Percentiles rank a stretch among this genome's conserved stretches.
Evolutionary conservation across 2,888 invertebrate species (phyloP).

Genomic region (Pyrgus malvae): DNA sequence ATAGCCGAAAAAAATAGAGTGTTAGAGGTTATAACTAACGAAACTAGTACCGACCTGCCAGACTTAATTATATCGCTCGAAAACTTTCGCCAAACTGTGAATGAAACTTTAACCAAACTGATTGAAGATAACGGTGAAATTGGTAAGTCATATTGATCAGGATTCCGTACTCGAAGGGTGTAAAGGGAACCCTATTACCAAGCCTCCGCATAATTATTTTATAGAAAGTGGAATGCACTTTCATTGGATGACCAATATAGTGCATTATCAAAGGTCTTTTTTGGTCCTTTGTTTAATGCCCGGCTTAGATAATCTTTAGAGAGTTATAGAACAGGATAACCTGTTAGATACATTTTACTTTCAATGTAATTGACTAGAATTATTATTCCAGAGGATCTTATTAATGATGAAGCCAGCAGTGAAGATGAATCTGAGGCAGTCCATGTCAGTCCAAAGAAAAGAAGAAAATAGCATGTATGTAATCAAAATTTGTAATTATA

Average conservation of each 20-base stretch:
- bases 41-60: constrained; percentile 42
- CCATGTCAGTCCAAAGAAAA: constrained; percentile 49
- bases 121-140: constrained; percentile 50
- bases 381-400: constrained; percentile 28
- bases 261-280: no score
- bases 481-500: background rate
- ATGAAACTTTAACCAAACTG: constrained; percentile 54
- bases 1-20: constrained; percentile 44
- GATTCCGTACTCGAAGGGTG: no score
- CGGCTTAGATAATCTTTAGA: no score
- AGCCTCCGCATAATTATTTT: no score
- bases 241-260: no score
- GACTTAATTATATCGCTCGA: constrained; percentile 50
- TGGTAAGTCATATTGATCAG: constrained; percentile 40
- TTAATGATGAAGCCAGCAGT: constrained; percentile 39
- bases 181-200: no score
- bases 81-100: constrained; percentile 56
- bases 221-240: no score
- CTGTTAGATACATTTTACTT: background rate
- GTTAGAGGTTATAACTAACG: constrained; percentile 44
- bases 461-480: constrained; percentile 32
- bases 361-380: background rate
- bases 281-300: no score
- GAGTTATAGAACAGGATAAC: no score
- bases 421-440: constrained; percentile 45